phyloP scores from a whole-genome alignment of 2,797 vertebrate genomes.

The Phrynocephalus vlangalii region DNA sequence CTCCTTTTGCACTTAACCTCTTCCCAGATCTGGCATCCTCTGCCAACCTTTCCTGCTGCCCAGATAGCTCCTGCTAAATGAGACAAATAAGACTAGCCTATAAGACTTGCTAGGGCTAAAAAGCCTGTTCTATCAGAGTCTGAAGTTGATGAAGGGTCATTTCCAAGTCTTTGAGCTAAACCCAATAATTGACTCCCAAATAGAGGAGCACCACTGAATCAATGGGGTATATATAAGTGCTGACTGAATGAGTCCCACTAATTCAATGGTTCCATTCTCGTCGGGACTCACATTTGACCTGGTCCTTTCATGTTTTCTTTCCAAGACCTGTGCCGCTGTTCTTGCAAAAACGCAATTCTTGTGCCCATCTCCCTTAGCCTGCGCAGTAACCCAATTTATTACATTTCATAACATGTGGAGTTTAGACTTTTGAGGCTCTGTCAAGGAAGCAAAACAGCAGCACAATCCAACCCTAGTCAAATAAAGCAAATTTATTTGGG shows the following conservation, averaged over 20 bases:
- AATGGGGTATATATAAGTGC: too few relatives aligned
- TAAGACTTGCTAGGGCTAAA: accelerated
- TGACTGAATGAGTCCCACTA: too few relatives aligned
- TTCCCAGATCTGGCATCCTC: too few relatives aligned
- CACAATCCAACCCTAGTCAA: neutral
- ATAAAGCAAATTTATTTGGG: constrained; percentile 26
- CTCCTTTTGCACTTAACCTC: neutral
- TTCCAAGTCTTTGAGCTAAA: neutral
- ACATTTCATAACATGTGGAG: neutral
- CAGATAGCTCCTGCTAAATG: neutral
- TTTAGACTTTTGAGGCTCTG: neutral
- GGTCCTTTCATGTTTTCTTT: neutral
- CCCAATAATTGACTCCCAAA: neutral
- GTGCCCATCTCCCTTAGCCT: too few relatives aligned
- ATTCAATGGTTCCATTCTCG: too few relatives aligned
- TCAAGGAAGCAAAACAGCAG: neutral
- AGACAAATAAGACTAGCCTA: accelerated
- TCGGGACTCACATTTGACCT: too few relatives aligned
- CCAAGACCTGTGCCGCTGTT: neutral
- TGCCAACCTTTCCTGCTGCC: accelerated
- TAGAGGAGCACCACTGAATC: neutral
- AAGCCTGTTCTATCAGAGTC: neutral
- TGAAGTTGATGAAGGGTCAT: neutral
- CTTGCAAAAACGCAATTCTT: neutral
- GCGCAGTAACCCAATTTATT: too few relatives aligned